Evolutionary conservation across 2,888 invertebrate genomes (phyloP).

Genomic region (Lucinisca nassula): DNA sequence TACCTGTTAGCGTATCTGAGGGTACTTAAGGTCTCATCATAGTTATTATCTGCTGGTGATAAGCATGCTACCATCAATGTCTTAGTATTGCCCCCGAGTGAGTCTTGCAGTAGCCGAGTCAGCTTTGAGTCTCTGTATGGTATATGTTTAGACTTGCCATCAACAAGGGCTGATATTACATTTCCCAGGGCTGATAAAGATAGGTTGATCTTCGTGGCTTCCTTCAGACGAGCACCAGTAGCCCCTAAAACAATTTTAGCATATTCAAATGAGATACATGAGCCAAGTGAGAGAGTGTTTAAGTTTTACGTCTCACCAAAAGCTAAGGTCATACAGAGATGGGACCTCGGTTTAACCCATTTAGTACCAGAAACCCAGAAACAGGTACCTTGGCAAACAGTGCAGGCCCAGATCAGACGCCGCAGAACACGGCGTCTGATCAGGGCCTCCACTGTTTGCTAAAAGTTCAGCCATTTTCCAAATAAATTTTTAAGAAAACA

Average conservation of each 20-base stretch:
- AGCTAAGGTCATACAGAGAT: too few species aligned
- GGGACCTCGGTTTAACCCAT: too few species aligned
- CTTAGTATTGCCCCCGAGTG: conserved; percentile 93
- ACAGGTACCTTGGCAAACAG: too few species aligned
- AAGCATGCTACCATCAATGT: conserved; percentile 96
- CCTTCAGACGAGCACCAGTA: conserved; percentile 94
- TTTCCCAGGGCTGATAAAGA: conserved; percentile 96
- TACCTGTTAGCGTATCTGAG: conserved; percentile 92
- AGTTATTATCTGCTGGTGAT: conserved; percentile 94
- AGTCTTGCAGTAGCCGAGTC: conserved; percentile 86
- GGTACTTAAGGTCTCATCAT: conserved; percentile 94
- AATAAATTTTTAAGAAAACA: too few species aligned
- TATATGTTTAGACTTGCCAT: conserved; percentile 93
- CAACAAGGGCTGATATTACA: conserved; percentile 95
- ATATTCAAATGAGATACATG: too few species aligned
- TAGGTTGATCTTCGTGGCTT: conserved; percentile 96
- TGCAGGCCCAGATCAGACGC: too few species aligned
- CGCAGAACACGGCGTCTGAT: too few species aligned
- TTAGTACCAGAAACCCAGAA: too few species aligned
- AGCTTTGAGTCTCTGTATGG: conserved; percentile 96
- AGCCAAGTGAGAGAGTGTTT: too few species aligned
- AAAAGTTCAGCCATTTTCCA: too few species aligned
- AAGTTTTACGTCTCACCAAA: too few species aligned
- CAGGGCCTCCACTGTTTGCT: too few species aligned
- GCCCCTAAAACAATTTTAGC: conserved; percentile 90